Conservation (phyloP, 2,888 invertebrate species). For the Ormyrus pomaceus region DNA sequence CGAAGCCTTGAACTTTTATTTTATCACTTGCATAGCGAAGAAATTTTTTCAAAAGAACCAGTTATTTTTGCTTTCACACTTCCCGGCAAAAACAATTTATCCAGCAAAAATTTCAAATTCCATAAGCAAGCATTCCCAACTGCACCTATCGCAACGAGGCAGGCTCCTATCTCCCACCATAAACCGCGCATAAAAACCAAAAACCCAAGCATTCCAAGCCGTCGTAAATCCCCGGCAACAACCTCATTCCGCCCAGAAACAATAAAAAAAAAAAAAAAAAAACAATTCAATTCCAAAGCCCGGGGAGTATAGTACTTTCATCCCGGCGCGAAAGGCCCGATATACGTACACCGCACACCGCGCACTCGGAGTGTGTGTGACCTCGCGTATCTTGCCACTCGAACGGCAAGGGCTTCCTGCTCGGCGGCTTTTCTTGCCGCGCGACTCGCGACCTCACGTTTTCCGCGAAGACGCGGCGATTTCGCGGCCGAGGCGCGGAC, state of each 20-base stretch:
- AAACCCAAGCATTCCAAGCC: neutral
- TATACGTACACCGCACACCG: neutral
- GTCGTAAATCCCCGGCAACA: neutral
- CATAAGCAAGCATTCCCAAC: no score
- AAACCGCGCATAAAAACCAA: neutral
- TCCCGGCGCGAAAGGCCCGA: constrained; percentile 23
- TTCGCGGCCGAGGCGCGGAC: constrained; percentile 8
- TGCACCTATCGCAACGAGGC: no score
- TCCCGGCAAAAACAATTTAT: no score
- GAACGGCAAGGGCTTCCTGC: constrained; percentile 41
- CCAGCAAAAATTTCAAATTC: no score
- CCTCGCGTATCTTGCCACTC: neutral
- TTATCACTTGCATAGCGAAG: no score
- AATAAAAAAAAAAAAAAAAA: neutral
- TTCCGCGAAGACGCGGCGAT: constrained; percentile 36
- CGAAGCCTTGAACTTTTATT: no score
- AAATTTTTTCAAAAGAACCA: no score
- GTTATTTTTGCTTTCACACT: no score
- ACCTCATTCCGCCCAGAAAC: neutral
- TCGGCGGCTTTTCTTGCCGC: constrained; percentile 52
- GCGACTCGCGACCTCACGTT: constrained; percentile 33
- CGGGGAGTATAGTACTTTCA: constrained; percentile 14
- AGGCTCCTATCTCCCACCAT: no score
- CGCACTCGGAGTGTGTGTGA: neutral
- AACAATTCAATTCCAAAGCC: neutral